A percentile compares a stretch with the other conserved stretches of the same genome.
Evolutionary conservation across 1,140 invertebrate genomes (phyloP).

Genomic region (Papilio helenus): DNA sequence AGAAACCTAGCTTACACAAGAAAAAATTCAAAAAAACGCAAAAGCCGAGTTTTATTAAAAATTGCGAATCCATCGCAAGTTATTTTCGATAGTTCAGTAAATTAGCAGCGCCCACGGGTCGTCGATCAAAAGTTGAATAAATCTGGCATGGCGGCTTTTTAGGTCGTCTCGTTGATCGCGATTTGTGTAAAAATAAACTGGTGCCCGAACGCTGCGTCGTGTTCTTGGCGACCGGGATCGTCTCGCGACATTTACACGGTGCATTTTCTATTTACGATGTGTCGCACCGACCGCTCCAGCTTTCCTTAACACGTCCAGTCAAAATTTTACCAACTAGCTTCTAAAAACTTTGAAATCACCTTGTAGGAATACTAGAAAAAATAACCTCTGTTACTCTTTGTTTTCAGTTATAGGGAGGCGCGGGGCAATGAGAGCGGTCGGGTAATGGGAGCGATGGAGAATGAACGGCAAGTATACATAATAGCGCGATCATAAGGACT

Average conservation of each 20-base stretch:
- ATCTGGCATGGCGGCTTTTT: slow-evolving; percentile 29
- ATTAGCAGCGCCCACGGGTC: neutral
- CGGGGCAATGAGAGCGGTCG: too few relatives aligned
- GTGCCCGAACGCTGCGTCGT: slow-evolving; percentile 6
- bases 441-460: too few relatives aligned
- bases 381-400: too few relatives aligned
- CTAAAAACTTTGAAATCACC: neutral
- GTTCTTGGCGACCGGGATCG: slow-evolving; percentile 10
- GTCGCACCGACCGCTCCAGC: neutral
- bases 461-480: too few relatives aligned
- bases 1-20: too few relatives aligned
- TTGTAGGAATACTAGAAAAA: neutral
- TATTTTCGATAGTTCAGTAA: slow-evolving; percentile 27
- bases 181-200: slow-evolving; percentile 28
- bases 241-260: slow-evolving; percentile 33
- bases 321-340: neutral
- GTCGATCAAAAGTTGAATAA: slow-evolving; percentile 32
- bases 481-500: too few relatives aligned
- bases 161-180: slow-evolving; percentile 31
- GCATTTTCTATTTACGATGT: slow-evolving; percentile 38
- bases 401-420: too few relatives aligned
- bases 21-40: neutral
- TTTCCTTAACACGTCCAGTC: neutral
- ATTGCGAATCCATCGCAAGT: neutral
- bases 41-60: neutral